phyloP scores from a whole-genome alignment of 37 sponge, comb jelly and placozoan species.

The Eunapius fragilis region DNA sequence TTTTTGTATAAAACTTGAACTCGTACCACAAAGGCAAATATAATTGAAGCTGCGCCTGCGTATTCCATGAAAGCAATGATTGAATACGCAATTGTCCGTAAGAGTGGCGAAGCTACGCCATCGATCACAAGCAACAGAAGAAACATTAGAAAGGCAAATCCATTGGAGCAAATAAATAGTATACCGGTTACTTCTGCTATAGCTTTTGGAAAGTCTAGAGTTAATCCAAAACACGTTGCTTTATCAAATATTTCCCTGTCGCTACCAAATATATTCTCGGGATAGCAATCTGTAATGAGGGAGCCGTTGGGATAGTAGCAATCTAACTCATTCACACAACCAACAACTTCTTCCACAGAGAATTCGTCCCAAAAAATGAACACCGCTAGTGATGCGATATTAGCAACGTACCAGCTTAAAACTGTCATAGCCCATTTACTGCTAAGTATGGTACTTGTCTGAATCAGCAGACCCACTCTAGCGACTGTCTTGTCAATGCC shows the following conservation, averaged over 20 bases:
- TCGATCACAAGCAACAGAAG: background rate
- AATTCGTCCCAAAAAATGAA: background rate
- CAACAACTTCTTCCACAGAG: background rate
- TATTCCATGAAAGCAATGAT: background rate
- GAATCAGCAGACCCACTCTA: background rate
- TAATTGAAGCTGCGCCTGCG: background rate
- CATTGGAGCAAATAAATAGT: background rate
- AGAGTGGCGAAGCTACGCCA: background rate
- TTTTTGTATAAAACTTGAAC: background rate
- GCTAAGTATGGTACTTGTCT: background rate
- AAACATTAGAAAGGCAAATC: background rate
- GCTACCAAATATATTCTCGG: background rate
- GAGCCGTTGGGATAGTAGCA: background rate
- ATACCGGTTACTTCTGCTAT: background rate
- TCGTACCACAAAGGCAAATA: background rate
- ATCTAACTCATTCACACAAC: background rate
- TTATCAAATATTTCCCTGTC: background rate
- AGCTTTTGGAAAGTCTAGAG: background rate
- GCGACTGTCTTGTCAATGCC: background rate
- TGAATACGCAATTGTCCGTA: background rate
- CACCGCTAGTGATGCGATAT: background rate
- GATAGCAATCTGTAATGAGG: background rate
- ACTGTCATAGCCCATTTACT: background rate
- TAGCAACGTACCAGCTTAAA: background rate
- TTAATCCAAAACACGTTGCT: background rate